Base-by-base conservation (phyloP, 2,888 invertebrate species). In the Sepioteuthis lessoniana region DNA sequence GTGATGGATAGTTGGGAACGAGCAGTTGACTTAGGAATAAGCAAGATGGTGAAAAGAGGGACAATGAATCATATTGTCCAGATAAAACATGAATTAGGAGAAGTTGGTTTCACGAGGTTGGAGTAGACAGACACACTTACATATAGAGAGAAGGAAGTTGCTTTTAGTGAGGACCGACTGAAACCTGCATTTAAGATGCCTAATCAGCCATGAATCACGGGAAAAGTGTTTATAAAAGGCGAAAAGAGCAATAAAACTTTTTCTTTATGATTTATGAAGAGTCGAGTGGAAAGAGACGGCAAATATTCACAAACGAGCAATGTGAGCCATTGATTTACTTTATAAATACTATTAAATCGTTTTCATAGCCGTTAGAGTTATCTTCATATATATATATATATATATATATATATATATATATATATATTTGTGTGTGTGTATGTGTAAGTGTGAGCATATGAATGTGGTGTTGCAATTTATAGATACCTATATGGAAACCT, bases 181-280 rank as follows among this genome's bases (percentile, higher is more conserved):
- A 31, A 76, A n/a, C 31, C 76, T n/a, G 76, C 76, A 76, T 76
- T 76, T 76, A 10, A 76, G 76, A n/a, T n/a, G 76, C 13, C n/a
- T 76, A 76, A 76, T 76, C 31, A 76, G 76, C n/a, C 76, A 76
- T 76, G 76, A 76, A 76, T 76, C 76, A 76, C 76, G 76, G 76
- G n/a, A 3, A 76, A 76, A n/a, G 76, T 76, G 76, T 76, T 76
- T 76, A 31, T 76, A 76, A 76, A 76, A n/a, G 31, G 76, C 76
- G 76, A 76, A 76, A 76, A 76, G 31, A n/a, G 76, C 76, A 76
- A 76, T 76, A 76, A 76, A 76, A 76, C 31, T 76, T 76, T 76
- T 76, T 76, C 76, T n/a, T n/a, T 76, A 76, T 76, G 76, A 76
- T 76, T 76, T 76, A 76, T 76, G 31, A 76, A 76, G n/a, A 76